phyloP scores from a whole-genome alignment of 2,888 invertebrate species.

The Iselma pallidipennis region DNA sequence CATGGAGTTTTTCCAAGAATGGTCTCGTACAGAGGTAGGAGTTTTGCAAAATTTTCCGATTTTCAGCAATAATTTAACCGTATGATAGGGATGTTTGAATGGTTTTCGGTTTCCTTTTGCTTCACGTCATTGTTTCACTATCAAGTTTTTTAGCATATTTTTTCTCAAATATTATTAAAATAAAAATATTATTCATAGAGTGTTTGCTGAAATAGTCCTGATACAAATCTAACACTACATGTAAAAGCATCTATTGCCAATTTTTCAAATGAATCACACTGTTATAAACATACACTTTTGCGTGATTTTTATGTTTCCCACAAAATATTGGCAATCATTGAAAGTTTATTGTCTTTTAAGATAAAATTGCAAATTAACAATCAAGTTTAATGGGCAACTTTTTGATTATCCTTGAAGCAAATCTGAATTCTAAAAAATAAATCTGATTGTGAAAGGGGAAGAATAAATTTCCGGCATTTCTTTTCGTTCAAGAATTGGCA shows the following conservation, averaged over 20 bases:
- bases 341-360: background rate
- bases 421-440: too few species aligned
- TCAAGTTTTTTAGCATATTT: too few species aligned
- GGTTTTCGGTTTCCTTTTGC: too few species aligned
- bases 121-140: too few species aligned
- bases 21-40: constrained; percentile 37
- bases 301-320: background rate
- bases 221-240: constrained; percentile 24
- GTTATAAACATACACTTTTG: constrained; percentile 17
- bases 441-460: too few species aligned
- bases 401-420: too few species aligned
- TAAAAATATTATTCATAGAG: constrained; percentile 16
- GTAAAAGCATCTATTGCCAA: constrained; percentile 25
- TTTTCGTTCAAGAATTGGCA: too few species aligned
- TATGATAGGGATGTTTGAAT: too few species aligned
- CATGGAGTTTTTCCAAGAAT: constrained; percentile 57
- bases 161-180: background rate
- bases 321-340: background rate
- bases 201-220: constrained; percentile 13
- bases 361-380: too few species aligned
- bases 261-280: constrained; percentile 23
- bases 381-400: too few species aligned
- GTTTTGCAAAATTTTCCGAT: background rate
- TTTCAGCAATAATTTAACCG: background rate
- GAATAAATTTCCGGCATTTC: too few species aligned